Conservation (phyloP, 2,888 invertebrate species). For the Cordilura impudica region DNA sequence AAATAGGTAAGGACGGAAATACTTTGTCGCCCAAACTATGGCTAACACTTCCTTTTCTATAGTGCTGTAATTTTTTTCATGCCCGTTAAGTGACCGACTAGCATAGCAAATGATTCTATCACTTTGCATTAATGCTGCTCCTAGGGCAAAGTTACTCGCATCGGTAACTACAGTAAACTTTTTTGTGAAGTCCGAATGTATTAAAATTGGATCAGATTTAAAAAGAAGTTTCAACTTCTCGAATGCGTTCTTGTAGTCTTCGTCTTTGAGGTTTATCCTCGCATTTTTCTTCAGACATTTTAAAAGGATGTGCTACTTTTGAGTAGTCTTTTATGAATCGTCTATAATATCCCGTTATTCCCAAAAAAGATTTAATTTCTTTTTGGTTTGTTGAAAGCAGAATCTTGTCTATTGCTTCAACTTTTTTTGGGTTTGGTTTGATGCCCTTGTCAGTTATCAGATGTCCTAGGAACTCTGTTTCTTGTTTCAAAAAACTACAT, state of each 20-base stretch:
- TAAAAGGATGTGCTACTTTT: not conserved
- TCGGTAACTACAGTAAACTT: constrained; percentile 33
- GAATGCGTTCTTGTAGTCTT: constrained; percentile 29
- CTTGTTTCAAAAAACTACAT: constrained; percentile 8
- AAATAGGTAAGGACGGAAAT: constrained; percentile 33
- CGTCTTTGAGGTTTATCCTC: constrained; percentile 31
- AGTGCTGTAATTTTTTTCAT: constrained; percentile 47
- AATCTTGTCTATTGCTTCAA: not conserved
- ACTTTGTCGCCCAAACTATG: constrained; percentile 31
- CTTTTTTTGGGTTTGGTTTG: constrained; percentile 29
- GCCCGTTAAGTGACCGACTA: constrained; percentile 48
- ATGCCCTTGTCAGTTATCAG: constrained; percentile 7
- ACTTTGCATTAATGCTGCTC: not conserved
- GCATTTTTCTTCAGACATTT: constrained; percentile 36
- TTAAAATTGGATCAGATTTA: constrained; percentile 18
- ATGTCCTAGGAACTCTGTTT: constrained; percentile 38
- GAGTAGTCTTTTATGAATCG: not conserved
- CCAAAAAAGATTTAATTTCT: not conserved
- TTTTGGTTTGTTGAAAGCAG: not conserved
- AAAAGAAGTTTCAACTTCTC: constrained; percentile 33
- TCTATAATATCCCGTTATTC: not conserved
- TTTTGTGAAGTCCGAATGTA: constrained; percentile 32
- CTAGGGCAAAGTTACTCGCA: constrained; percentile 27
- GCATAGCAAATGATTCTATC: constrained; percentile 40
- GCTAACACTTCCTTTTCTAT: constrained; percentile 55